These are phyloP conservation scores for Formicarius rufipectus DNA, from an alignment of 2,113 vertebrate species.

Conservation along the genomic window DNA sequence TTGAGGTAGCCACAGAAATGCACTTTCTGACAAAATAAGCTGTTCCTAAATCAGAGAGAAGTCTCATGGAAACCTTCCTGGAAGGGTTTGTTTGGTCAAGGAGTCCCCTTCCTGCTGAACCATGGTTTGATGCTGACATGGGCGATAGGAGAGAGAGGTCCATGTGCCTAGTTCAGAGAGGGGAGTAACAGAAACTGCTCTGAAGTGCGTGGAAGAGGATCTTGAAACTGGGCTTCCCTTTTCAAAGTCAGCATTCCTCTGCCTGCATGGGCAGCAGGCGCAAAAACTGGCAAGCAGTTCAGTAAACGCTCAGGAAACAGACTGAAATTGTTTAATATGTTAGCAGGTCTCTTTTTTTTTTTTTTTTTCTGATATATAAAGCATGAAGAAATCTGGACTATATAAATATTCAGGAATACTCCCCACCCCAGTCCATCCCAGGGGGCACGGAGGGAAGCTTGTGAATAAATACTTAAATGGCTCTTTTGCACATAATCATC, in stretches of 20 bases:
- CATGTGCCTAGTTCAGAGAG: not conserved
- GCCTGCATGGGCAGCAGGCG: not conserved
- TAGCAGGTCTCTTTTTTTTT: not conserved
- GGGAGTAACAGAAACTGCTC: not conserved
- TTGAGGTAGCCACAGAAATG: not conserved
- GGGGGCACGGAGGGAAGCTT: not conserved
- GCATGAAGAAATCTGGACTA: not conserved
- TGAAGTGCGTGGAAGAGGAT: not conserved
- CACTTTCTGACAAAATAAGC: not conserved
- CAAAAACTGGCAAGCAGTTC: not conserved
- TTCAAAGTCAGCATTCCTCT: not conserved
- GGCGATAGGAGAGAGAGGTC: not conserved
- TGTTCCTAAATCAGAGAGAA: not conserved
- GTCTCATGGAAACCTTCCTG: not conserved
- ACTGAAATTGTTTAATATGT: not conserved
- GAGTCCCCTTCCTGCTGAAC: fast-evolving
- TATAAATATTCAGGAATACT: not conserved
- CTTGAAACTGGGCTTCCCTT: not conserved
- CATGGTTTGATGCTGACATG: not conserved
- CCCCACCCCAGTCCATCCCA: fast-evolving
- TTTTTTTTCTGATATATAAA: not conserved
- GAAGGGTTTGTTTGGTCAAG: not conserved
- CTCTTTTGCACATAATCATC: not conserved
- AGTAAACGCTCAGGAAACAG: not conserved
- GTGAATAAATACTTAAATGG: not conserved